Evolutionary conservation across 1,140 invertebrate genomes (phyloP), one percentile per base, ranked within the genome.

Genomic region (Nymphalis io): DNA sequence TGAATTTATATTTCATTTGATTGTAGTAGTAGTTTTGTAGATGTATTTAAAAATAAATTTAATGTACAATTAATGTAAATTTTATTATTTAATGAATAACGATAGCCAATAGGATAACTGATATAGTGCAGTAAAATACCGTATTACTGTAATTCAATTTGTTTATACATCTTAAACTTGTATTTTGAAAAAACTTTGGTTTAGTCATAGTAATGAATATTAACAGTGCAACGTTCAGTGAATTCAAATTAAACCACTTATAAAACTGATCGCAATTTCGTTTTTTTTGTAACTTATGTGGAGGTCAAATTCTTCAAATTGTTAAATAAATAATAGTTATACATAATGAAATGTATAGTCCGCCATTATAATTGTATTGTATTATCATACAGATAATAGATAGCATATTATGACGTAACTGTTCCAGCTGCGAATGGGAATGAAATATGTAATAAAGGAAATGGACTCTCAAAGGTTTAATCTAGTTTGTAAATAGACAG

Each of bases 401-500:
- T 13, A 20, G 10, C 15, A 55, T 6, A 55, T 55, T 21, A 27
- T 55, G 51, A 55, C 51, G 21, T 4, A 55, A 55, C 15, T 13
- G 51, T 15, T 5, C 23, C 51, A 55, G 51, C 21, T 21, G 51
- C 18, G 51, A 55, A 27, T n/a, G 23, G 6, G 38, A 62, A 62
- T 23, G 46, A 53, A 63, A 40, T 38, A 39, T 20, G n/a, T 21
- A 38, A 57, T 42, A 46, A 20, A 38, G 61, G 46, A 46, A 46
- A 13, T 44, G 18, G 38, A 64, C 20, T 63, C 59, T 59, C 44
- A 63, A 69, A 69, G 60, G 68, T 58, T 48, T 70, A 70, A 70
- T 70, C 53, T 57, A 63, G 60, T 70, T 70, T 66, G 57, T 66
- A 71, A 71, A 71, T 71, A 71, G 63, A 71, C 62, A 61, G 48